These are phyloP conservation scores for Periplaneta americana DNA, from an alignment of 1,140 invertebrate genomes.

Conservation along the genomic window DNA sequence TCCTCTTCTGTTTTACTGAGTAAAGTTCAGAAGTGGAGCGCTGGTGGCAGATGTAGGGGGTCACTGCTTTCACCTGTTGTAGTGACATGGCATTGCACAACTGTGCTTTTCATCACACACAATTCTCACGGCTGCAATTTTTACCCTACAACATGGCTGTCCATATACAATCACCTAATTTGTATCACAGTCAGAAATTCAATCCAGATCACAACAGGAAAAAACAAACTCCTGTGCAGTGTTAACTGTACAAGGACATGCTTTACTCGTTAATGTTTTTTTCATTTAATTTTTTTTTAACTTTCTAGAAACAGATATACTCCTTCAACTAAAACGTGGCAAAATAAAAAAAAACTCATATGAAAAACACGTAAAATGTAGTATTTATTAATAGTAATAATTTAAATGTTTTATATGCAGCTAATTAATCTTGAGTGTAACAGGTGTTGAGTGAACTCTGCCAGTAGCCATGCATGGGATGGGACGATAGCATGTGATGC, in stretches of 20 bases:
- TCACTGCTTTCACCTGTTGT: neutral
- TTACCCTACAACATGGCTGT: neutral
- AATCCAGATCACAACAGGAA: neutral
- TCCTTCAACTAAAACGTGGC: neutral
- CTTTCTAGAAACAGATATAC: neutral
- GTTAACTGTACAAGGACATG: neutral
- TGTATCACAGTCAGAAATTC: conserved; percentile 12
- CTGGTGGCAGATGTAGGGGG: neutral
- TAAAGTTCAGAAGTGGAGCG: neutral
- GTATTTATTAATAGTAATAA: conserved; percentile 8
- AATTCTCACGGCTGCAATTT: neutral
- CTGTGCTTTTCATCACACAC: neutral
- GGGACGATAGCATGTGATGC: neutral
- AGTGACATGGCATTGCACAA: neutral
- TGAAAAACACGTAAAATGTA: conserved; percentile 3
- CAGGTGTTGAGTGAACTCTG: neutral
- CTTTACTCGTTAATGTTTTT: neutral
- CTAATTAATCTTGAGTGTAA: neutral
- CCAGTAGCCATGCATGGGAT: neutral
- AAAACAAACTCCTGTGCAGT: neutral
- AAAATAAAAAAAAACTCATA: conserved; percentile 1
- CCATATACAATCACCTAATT: conserved; percentile 1
- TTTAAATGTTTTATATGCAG: conserved; percentile 8
- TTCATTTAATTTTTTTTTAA: no score
- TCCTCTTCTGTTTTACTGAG: neutral